Percentiles rank a stretch among this genome's conserved stretches.
These are phyloP conservation scores for Magallana ariakensis DNA, from an alignment of 1,140 invertebrate genomes.

Conservation along the genomic window DNA sequence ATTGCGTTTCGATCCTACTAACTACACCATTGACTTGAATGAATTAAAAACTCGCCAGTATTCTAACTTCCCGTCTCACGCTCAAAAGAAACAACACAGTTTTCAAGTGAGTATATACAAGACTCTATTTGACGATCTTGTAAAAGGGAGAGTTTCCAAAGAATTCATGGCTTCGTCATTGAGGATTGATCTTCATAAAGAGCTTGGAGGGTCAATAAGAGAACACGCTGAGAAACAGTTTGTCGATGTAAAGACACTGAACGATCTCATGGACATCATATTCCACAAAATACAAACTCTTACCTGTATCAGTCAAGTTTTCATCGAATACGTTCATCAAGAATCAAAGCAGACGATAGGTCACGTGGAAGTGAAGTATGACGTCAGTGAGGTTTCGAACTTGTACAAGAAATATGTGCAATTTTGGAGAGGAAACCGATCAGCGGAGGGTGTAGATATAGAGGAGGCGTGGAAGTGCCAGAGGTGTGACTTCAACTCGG, in stretches of 20 bases:
- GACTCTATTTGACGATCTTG: slow-evolving; percentile 73
- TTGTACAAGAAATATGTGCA: slow-evolving; percentile 61
- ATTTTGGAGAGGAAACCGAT: slow-evolving; percentile 71
- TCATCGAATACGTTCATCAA: slow-evolving; percentile 72
- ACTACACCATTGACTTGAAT: slow-evolving; percentile 65
- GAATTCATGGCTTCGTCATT: slow-evolving; percentile 64
- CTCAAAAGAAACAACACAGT: slow-evolving; percentile 68
- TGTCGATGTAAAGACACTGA: slow-evolving; percentile 52
- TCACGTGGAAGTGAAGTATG: slow-evolving; percentile 59
- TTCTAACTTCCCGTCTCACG: slow-evolving; percentile 63
- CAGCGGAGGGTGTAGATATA: slow-evolving; percentile 70
- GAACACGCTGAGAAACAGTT: slow-evolving; percentile 54
- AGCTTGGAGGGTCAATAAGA: slow-evolving; percentile 63
- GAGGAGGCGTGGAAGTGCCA: slow-evolving; percentile 77
- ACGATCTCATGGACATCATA: slow-evolving; percentile 63
- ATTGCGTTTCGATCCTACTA: slow-evolving; percentile 72
- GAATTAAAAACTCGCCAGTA: slow-evolving; percentile 75
- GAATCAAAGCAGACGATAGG: slow-evolving; percentile 62
- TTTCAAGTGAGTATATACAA: slow-evolving; percentile 73
- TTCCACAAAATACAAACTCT: slow-evolving; percentile 65
- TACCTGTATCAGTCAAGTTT: slow-evolving; percentile 67
- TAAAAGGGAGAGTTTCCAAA: slow-evolving; percentile 67
- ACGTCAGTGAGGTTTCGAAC: slow-evolving; percentile 60
- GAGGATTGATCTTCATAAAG: slow-evolving; percentile 58
- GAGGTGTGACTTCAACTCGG: slow-evolving; percentile 69